phyloP scores from a whole-genome alignment of 2,113 vertebrate species.

The Nesogale talazaci region DNA sequence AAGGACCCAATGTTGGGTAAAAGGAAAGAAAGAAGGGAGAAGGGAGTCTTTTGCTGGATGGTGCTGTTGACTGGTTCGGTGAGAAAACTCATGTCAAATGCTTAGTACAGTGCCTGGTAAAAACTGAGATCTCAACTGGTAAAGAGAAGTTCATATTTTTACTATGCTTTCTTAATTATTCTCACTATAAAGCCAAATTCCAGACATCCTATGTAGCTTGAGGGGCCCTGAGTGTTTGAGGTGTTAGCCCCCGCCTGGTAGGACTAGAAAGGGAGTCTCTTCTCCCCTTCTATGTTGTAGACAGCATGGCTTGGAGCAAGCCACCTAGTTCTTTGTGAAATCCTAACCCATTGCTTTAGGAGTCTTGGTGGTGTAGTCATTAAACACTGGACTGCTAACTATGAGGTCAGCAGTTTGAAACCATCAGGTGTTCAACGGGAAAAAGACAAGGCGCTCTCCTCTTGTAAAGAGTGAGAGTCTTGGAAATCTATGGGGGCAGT shows the following conservation, averaged over 20 bases:
- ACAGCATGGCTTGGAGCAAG: not conserved
- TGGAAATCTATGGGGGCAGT: too few relatives aligned
- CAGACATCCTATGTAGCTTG: not conserved
- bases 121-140: not conserved
- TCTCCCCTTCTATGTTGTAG: fast-evolving
- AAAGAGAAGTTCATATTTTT: not conserved
- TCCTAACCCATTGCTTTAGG: too few relatives aligned
- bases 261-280: not conserved
- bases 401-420: too few relatives aligned
- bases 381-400: too few relatives aligned
- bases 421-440: too few relatives aligned
- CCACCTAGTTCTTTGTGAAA: not conserved
- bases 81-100: not conserved
- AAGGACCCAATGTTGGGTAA: too few relatives aligned
- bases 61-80: not conserved
- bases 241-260: not conserved
- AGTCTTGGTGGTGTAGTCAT: too few relatives aligned
- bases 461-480: too few relatives aligned
- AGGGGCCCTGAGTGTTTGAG: not conserved
- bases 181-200: not conserved
- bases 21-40: not conserved
- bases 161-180: not conserved
- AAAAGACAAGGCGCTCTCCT: too few relatives aligned
- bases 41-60: not conserved
- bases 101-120: not conserved